Evolutionary conservation across 2,113 vertebrate species (phyloP), one percentile per base, ranked within the genome.

Genomic region (Petroica traversi): DNA sequence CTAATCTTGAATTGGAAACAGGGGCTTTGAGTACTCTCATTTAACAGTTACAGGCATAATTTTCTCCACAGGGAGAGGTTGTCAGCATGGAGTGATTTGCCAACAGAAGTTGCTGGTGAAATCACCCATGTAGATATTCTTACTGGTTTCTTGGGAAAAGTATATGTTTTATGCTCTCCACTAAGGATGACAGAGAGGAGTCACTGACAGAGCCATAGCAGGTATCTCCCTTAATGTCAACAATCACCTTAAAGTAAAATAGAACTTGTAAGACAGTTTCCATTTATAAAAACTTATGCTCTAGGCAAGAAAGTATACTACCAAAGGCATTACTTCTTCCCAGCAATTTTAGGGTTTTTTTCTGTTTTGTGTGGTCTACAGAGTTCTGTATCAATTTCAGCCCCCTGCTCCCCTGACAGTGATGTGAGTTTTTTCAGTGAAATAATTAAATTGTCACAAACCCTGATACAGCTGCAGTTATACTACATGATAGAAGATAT

Each of bases 61-160:
- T 96, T 71, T 83, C 41, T 90, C 74, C 48, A 24, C 33, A 58
- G 59, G 46, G 79, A 79, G 62, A 48, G 41, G 18, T 3, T 82
- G 78, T 90, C 88, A 89, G 25, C 71, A 41, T 64, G 61, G 45
- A 52, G 33, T 71, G 54, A 88, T 93, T 93, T 92, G 57, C 82
- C 92, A 94, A 20, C 25, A 76, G 25, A 85, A 57, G 48, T 68
- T 88, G 58, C 54, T 93, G 71, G 59, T 89, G 63, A 95, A 95
- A 86, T 96, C 89, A 69, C 51, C 45, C 46, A 41, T 41, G 45
- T 58, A 87, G 86, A 48, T 92, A 49, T 52, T 84, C 45, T 81
- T 95, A 58, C 52, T 52, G 18, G 22, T 91, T 84, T 64, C 36
- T 68, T 87, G 45, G 76, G 36, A 78, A 68, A 52, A 83, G 1